These are phyloP conservation scores for Sycophaga agraensis DNA, from an alignment of 1,140 invertebrate genomes.

Conservation along the genomic window DNA sequence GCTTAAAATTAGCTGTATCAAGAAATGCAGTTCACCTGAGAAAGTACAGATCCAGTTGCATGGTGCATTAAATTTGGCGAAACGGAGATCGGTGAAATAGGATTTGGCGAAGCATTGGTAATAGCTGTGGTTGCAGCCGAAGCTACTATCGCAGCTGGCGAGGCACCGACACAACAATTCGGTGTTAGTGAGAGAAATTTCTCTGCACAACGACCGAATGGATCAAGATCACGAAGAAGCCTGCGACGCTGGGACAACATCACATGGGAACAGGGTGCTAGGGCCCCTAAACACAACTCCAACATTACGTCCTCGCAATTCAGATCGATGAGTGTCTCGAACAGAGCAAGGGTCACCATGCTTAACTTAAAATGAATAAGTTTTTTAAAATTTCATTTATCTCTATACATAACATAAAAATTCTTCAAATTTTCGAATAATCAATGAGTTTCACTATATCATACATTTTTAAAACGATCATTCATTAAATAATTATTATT, in stretches of 20 bases:
- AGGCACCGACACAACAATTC: conserved; percentile 54
- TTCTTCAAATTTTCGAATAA: neutral
- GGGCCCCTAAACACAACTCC: conserved; percentile 84
- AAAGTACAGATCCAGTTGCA: neutral
- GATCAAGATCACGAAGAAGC: conserved; percentile 76
- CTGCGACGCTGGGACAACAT: conserved; percentile 80
- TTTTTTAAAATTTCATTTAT: neutral
- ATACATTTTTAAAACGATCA: no score
- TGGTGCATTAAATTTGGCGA: neutral
- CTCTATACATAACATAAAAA: no score
- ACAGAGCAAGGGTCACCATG: conserved; percentile 85
- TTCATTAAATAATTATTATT: no score
- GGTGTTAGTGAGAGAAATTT: conserved; percentile 83
- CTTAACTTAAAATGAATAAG: conserved; percentile 77
- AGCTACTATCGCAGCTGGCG: conserved; percentile 44
- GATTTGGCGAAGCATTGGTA: conserved; percentile 19
- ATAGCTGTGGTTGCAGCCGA: conserved; percentile 42
- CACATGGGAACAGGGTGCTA: conserved; percentile 87
- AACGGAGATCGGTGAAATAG: no score
- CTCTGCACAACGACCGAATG: conserved; percentile 79
- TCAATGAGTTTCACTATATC: neutral
- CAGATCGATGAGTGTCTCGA: conserved; percentile 87
- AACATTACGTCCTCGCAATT: conserved; percentile 98
- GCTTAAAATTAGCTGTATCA: no score
- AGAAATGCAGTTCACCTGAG: no score